A percentile compares a stretch with the other conserved stretches of the same genome.
Conservation (phyloP, 2,797 vertebrate genomes). For the Agapornis canus region DNA sequence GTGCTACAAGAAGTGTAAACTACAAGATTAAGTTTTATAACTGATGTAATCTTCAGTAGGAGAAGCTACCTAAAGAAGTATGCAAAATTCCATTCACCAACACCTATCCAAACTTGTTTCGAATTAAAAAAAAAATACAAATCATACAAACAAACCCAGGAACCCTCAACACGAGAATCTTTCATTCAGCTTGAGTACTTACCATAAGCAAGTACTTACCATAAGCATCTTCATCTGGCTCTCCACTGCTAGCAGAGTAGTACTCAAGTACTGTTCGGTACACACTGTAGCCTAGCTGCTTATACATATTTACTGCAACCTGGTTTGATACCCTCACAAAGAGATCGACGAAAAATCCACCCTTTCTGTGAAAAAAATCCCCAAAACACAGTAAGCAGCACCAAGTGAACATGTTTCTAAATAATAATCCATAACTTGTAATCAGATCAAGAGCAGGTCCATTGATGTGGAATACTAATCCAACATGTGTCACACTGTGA, state of each 20-base stretch:
- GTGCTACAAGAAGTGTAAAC: background rate
- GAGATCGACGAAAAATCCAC: constrained; percentile 94
- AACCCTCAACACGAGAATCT: background rate
- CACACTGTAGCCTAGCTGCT: constrained; percentile 93
- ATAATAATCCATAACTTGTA: background rate
- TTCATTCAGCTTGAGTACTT: background rate
- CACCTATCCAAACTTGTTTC: background rate
- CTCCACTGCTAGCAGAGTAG: constrained; percentile 90
- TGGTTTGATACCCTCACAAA: constrained; percentile 90
- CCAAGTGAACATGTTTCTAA: background rate
- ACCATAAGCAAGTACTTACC: constrained; percentile 75
- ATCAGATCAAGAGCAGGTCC: background rate
- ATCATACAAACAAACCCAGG: background rate
- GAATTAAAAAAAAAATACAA: background rate
- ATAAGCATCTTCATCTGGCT: constrained; percentile 94
- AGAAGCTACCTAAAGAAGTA: background rate
- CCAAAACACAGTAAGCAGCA: background rate
- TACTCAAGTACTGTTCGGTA: constrained; percentile 86
- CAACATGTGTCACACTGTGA: background rate
- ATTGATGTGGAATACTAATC: accelerated
- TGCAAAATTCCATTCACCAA: background rate
- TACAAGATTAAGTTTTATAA: background rate
- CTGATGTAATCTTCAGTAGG: background rate
- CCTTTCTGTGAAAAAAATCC: constrained; percentile 82
- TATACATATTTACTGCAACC: constrained; percentile 88